phyloP scores from a whole-genome alignment of 2,888 invertebrate species.

The Mayetiola destructor region DNA sequence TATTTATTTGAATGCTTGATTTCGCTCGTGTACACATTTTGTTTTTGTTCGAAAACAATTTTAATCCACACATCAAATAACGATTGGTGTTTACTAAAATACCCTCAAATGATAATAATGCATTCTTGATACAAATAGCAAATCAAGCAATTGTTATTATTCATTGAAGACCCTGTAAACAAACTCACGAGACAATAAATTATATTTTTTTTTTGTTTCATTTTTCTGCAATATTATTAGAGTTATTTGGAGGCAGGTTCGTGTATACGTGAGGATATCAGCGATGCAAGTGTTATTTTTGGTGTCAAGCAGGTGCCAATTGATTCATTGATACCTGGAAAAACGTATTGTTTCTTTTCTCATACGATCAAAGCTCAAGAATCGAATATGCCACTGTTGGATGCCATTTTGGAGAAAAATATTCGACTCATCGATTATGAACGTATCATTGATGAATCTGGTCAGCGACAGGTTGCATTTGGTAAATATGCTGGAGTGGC shows the following conservation, averaged over 20 bases:
- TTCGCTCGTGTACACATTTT: too few relatives aligned
- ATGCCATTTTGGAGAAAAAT: conserved; percentile 90
- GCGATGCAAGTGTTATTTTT: conserved; percentile 89
- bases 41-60: too few relatives aligned
- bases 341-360: conserved; percentile 97
- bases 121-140: too few relatives aligned
- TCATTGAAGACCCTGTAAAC: neutral
- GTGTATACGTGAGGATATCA: conserved; percentile 86
- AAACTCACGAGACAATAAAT: neutral
- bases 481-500: conserved; percentile 74
- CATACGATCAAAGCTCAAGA: conserved; percentile 99
- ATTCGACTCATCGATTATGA: conserved; percentile 96
- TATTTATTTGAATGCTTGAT: too few relatives aligned
- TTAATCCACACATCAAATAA: too few relatives aligned
- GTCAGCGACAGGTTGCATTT: conserved; percentile 90
- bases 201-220: neutral
- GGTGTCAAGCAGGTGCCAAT: conserved; percentile 87
- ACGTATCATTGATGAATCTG: conserved; percentile 76
- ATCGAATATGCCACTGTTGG: conserved; percentile 91
- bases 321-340: conserved; percentile 82
- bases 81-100: too few relatives aligned
- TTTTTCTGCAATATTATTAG: too few relatives aligned
- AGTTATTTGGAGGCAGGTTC: conserved; percentile 88
- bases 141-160: too few relatives aligned
- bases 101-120: too few relatives aligned